A percentile compares a stretch with the other conserved stretches of the same genome.
Evolutionary conservation across 2,113 vertebrate species (phyloP).

Genomic region (Hippocampus guttulatus): DNA sequence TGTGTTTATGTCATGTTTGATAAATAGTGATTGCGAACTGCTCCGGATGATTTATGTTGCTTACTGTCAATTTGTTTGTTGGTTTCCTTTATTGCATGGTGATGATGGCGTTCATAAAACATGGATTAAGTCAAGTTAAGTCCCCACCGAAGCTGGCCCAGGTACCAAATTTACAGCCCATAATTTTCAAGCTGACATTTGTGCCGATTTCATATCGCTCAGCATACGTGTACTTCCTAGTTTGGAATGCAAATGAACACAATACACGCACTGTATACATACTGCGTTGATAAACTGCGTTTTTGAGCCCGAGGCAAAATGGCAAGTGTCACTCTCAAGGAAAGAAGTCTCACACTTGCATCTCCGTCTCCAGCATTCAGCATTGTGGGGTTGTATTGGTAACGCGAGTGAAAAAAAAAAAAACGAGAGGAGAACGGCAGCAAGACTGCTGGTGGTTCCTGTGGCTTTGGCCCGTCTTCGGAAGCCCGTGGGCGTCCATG

Average conservation of each 20-base stretch:
- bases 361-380: constrained; percentile 33
- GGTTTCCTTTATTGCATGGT: no score
- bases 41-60: no score
- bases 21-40: no score
- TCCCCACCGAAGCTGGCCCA: no score
- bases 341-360: constrained; percentile 22
- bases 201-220: no score
- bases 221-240: background rate
- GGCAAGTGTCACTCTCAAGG: no score
- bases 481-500: constrained; percentile 62
- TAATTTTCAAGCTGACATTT: no score
- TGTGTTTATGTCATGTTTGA: no score
- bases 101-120: no score
- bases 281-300: background rate
- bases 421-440: constrained; percentile 35
- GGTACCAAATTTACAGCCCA: no score
- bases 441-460: constrained; percentile 61
- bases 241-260: constrained; percentile 10
- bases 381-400: constrained; percentile 29
- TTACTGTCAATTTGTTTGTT: background rate
- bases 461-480: constrained; percentile 62
- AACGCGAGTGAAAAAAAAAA: constrained; percentile 29
- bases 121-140: no score
- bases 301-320: background rate
- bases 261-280: background rate